Evolutionary conservation across 2,797 vertebrate species (phyloP).

Genomic region (Podarcis siculus): DNA sequence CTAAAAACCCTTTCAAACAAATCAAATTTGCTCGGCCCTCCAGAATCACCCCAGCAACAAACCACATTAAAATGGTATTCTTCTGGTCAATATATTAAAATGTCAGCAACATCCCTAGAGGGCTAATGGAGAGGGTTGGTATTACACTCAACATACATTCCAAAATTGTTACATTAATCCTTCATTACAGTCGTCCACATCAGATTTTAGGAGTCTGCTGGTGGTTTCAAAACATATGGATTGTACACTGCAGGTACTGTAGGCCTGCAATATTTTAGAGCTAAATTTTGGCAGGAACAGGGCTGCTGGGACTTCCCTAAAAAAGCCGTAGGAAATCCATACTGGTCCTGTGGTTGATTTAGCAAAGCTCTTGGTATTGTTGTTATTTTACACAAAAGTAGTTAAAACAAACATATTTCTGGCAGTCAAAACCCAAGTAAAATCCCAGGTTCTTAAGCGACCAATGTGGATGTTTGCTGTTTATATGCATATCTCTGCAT

Average conservation of each 20-base stretch:
- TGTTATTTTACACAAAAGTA: constrained; percentile 52
- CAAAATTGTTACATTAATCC: constrained; percentile 8
- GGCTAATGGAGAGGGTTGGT: constrained; percentile 2
- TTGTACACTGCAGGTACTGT: constrained; percentile 23
- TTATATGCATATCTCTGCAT: constrained; percentile 50
- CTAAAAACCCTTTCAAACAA: not conserved
- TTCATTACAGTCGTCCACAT: not conserved
- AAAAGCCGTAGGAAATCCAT: constrained; percentile 55
- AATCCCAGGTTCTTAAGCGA: constrained; percentile 59
- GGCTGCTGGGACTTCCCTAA: constrained; percentile 21
- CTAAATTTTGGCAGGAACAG: constrained; percentile 50
- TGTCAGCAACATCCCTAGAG: not conserved
- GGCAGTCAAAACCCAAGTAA: constrained; percentile 53
- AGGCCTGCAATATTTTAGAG: constrained; percentile 37
- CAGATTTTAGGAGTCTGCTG: not conserved
- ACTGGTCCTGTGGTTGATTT: constrained; percentile 61
- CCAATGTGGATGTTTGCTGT: constrained; percentile 54
- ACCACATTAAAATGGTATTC: constrained; percentile 5
- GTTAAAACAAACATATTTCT: constrained; percentile 49
- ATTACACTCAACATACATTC: not conserved
- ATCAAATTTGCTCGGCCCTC: not conserved
- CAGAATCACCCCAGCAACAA: constrained; percentile 1
- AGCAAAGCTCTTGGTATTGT: constrained; percentile 59
- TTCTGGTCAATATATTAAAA: constrained; percentile 14
- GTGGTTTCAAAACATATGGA: constrained; percentile 22